Conservation (phyloP, 2,797 vertebrate species). For the Perdix hodgsoniae region DNA sequence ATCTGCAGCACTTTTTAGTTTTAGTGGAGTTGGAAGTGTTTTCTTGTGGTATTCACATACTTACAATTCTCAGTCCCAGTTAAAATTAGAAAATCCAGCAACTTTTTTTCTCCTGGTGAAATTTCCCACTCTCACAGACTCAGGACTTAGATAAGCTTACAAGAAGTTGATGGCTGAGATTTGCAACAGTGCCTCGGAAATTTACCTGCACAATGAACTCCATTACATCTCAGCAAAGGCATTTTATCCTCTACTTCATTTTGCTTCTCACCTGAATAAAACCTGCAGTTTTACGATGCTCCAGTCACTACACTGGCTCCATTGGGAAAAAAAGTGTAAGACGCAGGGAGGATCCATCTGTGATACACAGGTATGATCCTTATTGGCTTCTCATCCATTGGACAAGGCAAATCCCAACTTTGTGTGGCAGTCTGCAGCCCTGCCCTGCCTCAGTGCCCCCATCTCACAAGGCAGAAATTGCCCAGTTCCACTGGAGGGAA, state of each 20-base stretch:
- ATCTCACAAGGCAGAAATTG: conserved; percentile 16
- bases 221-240: conserved; percentile 20
- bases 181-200: conserved; percentile 37
- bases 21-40: conserved; percentile 54
- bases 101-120: neutral
- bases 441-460: neutral
- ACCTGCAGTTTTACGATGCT: neutral
- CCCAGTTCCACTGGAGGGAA: conserved; percentile 65
- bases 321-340: neutral
- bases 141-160: conserved; percentile 15
- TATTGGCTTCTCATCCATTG: neutral
- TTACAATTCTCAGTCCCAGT: conserved; percentile 42
- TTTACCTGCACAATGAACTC: conserved; percentile 37
- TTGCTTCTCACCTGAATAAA: conserved; percentile 8
- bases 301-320: neutral
- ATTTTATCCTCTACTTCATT: neutral
- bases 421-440: conserved; percentile 45
- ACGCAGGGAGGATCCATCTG: neutral
- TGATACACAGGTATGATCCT: neutral
- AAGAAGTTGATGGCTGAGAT: conserved; percentile 30
- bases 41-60: conserved; percentile 55
- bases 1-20: conserved; percentile 44
- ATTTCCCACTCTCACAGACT: conserved; percentile 51
- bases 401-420: conserved; percentile 35
- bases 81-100: conserved; percentile 69